These are phyloP conservation scores for Muntiacus reevesi DNA, from an alignment of 2,113 vertebrate species.

Conservation along the genomic window DNA sequence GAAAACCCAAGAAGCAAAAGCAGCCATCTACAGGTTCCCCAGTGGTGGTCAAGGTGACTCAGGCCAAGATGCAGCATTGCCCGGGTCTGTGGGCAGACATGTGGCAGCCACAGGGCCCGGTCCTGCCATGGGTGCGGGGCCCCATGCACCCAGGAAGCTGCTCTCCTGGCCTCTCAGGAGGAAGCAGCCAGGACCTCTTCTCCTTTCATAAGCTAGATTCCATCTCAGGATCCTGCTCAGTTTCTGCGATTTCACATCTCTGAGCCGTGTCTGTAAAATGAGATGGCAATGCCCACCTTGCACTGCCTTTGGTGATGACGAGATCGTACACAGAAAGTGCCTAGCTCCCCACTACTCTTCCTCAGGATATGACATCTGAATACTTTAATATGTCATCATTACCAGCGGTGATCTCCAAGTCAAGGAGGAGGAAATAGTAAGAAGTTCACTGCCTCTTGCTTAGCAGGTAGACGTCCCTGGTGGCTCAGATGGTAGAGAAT, in stretches of 20 bases:
- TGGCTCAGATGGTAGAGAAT: not conserved
- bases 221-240: not conserved
- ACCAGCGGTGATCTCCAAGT: not conserved
- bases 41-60: not conserved
- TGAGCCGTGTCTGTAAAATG: rapidly evolving
- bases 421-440: not conserved
- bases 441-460: not conserved
- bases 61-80: not conserved
- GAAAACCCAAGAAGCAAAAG: not conserved
- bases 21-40: not conserved
- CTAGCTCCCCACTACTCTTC: not conserved
- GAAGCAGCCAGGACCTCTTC: not conserved
- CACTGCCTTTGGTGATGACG: not conserved
- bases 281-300: not conserved
- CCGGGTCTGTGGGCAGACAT: not conserved
- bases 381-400: not conserved
- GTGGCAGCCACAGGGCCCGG: not conserved
- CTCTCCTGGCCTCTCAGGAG: not conserved
- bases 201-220: not conserved
- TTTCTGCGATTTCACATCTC: not conserved
- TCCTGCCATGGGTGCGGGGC: not conserved
- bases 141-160: not conserved
- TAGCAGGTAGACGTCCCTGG: not conserved
- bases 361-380: not conserved
- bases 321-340: not conserved